Base-by-base conservation (phyloP, 2,113 vertebrate species). In the Lathamus discolor region DNA sequence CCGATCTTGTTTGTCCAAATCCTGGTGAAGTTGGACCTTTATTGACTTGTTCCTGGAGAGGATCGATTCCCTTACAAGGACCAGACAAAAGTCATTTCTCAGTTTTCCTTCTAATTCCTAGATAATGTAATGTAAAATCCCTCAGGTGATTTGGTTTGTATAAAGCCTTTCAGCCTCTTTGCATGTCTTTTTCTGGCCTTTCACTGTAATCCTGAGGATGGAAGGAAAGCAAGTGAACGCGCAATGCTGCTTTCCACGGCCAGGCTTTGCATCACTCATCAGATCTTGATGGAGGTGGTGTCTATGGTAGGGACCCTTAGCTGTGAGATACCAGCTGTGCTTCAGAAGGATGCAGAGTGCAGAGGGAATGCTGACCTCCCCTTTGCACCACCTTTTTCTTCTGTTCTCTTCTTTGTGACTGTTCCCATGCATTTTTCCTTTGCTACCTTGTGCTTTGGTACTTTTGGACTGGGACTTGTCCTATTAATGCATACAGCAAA, bases 161-260 rank as follows among this genome's bases (percentile, higher is more conserved):
- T 37, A 55, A 86, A 55, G 27, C 37, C 74, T 88, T 66, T n/a
- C 22, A 61, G 2, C 11, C 17, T 48, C 49, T 79, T 75, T 7
- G 29, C 2, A 9, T 31, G 35, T 13, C 23, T 76, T 78, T 77
- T n/a, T 8, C 31, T 83, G 33, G n/a, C 8, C 15, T 35, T 67
- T 9, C 4, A 4, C 20, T 10, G 3, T 7, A 55, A 35, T 46
- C 70, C 29, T 35, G 46, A 72, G 33, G 41, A 35, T 63, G 35
- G 46, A 35, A 48, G 74, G 35, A 75, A 78, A 23, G 13, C 7
- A 63, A 16, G 6, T 22, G 8, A 23, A 17, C 3, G 11, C 49
- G 22, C 28, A 31, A 2, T 0, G 1, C n/a, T 25, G 62, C 37
- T 63, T 63, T 54, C 46, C 7, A 2, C 8, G 14, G 39, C 11